These are phyloP conservation scores for Acanthiza pusilla DNA, from an alignment of 2,797 vertebrate species.

Conservation along the genomic window DNA sequence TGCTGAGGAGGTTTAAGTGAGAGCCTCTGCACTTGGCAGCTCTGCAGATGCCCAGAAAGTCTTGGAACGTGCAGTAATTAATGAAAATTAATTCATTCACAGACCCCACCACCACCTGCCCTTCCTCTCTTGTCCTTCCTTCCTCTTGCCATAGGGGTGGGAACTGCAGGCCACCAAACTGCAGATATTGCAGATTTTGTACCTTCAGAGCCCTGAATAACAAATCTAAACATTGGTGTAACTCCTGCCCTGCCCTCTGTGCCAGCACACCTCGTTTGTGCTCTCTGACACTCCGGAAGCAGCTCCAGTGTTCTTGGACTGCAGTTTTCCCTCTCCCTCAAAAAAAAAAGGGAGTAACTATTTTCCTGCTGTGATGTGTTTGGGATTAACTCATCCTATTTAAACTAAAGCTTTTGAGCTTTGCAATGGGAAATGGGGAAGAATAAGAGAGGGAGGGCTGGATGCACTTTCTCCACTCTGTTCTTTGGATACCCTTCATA, in stretches of 20 bases:
- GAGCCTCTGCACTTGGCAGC: neutral
- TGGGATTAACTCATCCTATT: neutral
- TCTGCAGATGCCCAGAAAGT: neutral
- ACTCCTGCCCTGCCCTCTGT: neutral
- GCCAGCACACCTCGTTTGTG: neutral
- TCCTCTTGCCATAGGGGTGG: rapidly evolving
- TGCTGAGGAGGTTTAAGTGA: neutral
- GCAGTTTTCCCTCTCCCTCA: neutral
- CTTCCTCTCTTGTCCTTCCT: neutral
- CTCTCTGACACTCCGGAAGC: rapidly evolving
- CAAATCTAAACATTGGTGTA: rapidly evolving
- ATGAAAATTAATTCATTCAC: neutral
- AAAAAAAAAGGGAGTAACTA: rapidly evolving
- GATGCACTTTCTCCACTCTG: neutral
- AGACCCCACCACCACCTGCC: neutral
- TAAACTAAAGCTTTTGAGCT: neutral
- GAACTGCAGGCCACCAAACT: neutral
- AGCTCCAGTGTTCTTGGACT: rapidly evolving
- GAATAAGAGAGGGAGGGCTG: neutral
- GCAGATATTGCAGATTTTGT: neutral
- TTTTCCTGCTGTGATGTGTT: neutral
- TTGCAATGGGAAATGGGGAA: rapidly evolving
- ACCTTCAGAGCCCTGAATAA: rapidly evolving
- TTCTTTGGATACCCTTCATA: neutral
- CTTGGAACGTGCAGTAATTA: neutral